Evolutionary conservation across 1,140 invertebrate species (phyloP).

Genomic region (Caenorhabditis inopinata): DNA sequence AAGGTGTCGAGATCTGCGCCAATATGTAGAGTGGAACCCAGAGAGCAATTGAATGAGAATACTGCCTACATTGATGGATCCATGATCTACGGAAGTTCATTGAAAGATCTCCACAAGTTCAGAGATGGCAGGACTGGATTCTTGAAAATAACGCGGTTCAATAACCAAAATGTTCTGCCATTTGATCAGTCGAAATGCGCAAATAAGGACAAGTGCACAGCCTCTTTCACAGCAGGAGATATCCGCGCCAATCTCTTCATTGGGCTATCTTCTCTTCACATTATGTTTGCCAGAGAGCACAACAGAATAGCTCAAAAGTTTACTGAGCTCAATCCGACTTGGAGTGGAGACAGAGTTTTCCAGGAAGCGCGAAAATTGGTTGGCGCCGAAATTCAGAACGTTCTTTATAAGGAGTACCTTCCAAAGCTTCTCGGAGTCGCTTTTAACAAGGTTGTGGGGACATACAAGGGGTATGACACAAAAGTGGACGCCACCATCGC

Average conservation of each 20-base stretch:
- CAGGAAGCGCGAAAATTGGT: constrained; percentile 71
- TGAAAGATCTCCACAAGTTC: constrained; percentile 64
- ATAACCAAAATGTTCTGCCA: constrained; percentile 57
- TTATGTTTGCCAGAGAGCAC: constrained; percentile 65
- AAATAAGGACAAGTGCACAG: constrained; percentile 53
- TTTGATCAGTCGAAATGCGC: constrained; percentile 62
- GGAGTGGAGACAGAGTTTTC: constrained; percentile 55
- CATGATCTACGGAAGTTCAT: constrained; percentile 64
- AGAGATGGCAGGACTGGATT: constrained; percentile 64
- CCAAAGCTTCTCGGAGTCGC: constrained; percentile 60
- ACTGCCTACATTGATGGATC: constrained; percentile 57
- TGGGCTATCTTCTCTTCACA: constrained; percentile 63
- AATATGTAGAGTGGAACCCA: constrained; percentile 57
- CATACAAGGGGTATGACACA: constrained; percentile 71
- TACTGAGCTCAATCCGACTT: constrained; percentile 52
- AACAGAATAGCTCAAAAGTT: constrained; percentile 58
- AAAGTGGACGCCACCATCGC: constrained; percentile 70
- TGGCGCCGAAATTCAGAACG: constrained; percentile 67
- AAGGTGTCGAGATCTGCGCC: constrained; percentile 65
- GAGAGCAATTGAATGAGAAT: constrained; percentile 55
- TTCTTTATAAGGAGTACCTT: constrained; percentile 59
- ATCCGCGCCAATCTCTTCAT: constrained; percentile 65
- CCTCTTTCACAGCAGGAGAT: constrained; percentile 63
- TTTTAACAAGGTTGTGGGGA: constrained; percentile 66
- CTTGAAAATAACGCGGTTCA: constrained; percentile 64